These are phyloP conservation scores for Archocentrus centrarchus DNA, from an alignment of 2,113 vertebrate genomes.

Conservation along the genomic window DNA sequence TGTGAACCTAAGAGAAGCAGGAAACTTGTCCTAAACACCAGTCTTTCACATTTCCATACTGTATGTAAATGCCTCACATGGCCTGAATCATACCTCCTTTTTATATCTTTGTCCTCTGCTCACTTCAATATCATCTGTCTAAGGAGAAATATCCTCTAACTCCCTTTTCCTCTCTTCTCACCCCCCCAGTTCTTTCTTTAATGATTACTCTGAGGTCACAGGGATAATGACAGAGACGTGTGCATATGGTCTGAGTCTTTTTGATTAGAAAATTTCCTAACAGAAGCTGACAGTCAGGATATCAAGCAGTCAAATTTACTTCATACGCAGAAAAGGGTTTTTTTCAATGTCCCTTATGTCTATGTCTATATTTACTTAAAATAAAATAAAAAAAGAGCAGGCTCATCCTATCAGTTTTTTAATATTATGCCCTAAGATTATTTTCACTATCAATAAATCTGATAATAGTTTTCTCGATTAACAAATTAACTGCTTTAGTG, in stretches of 20 bases:
- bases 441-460: background rate
- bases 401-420: background rate
- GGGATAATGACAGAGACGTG: background rate
- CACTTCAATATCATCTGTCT: background rate
- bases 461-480: background rate
- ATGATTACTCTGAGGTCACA: slow-evolving; percentile 4
- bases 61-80: background rate
- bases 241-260: background rate
- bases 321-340: background rate
- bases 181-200: background rate
- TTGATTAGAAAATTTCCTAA: slow-evolving; percentile 4
- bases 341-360: background rate
- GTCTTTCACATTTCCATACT: background rate
- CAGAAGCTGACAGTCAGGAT: slow-evolving; percentile 1
- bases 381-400: background rate
- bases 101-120: background rate
- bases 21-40: background rate
- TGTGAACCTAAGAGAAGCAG: slow-evolving; percentile 82
- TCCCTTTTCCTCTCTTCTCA: background rate
- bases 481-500: background rate
- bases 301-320: background rate
- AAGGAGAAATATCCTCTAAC: background rate
- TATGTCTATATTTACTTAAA: no score
- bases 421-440: background rate
- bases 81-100: background rate